These are phyloP conservation scores for Blomia tropicalis DNA, from an alignment of 2,888 invertebrate species.

Conservation along the genomic window DNA sequence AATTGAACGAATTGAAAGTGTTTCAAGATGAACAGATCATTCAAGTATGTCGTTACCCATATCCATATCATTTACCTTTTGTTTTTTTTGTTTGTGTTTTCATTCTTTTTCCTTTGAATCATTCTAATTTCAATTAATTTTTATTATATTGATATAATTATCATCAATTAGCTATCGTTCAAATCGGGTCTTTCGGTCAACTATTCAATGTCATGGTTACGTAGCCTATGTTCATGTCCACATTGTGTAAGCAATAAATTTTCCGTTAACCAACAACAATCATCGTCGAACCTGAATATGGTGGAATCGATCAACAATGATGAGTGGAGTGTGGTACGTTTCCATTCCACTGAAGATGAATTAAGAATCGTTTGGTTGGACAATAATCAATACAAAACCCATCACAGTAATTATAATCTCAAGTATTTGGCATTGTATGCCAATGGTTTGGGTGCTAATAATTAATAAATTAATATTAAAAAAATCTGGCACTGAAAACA, in stretches of 20 bases:
- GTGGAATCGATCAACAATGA: neutral
- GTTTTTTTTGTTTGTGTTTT: neutral
- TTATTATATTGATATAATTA: too few relatives aligned
- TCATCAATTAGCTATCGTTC: neutral
- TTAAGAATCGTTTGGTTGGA: neutral
- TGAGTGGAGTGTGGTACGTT: neutral
- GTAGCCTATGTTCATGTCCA: neutral
- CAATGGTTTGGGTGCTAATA: too few relatives aligned
- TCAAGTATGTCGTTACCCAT: neutral
- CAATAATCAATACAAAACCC: neutral
- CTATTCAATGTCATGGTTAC: constrained; percentile 5
- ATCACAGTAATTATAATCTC: constrained; percentile 2
- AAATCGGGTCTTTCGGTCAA: constrained; percentile 1
- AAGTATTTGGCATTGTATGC: constrained; percentile 2
- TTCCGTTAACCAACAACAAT: neutral
- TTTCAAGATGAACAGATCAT: constrained; percentile 10
- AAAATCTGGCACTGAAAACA: too few relatives aligned
- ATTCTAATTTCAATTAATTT: too few relatives aligned
- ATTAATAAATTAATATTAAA: too few relatives aligned
- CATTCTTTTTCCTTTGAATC: neutral
- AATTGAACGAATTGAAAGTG: constrained; percentile 1
- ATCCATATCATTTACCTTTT: neutral
- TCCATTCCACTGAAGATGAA: neutral
- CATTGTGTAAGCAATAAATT: neutral
- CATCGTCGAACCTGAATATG: neutral